Evolutionary conservation across 2,113 vertebrate genomes (phyloP).

Genomic region (Rattus rattus): DNA sequence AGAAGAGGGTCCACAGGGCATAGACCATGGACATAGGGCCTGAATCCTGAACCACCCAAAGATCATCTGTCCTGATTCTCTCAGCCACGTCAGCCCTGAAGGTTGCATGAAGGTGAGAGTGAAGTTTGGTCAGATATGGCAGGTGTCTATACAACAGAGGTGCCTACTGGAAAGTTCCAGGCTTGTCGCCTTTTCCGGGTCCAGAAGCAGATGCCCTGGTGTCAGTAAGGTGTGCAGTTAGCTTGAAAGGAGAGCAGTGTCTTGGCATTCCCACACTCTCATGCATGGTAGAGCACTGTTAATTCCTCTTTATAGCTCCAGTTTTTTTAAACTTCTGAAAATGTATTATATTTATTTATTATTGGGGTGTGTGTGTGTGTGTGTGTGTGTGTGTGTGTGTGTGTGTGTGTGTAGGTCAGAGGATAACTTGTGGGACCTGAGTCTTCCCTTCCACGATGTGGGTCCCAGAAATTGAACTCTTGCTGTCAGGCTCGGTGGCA

Average conservation of each 20-base stretch:
- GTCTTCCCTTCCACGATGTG: no score
- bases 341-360: neutral
- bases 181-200: neutral
- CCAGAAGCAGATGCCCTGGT: neutral
- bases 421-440: neutral
- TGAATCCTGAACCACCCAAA: neutral
- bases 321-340: neutral
- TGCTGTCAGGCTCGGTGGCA: neutral
- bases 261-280: neutral
- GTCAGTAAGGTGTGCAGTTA: neutral
- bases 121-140: neutral
- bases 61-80: neutral
- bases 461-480: neutral
- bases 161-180: neutral
- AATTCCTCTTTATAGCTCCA: no score
- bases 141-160: no score
- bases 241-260: neutral
- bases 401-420: neutral
- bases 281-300: neutral
- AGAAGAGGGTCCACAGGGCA: neutral
- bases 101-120: neutral
- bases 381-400: no score
- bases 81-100: neutral
- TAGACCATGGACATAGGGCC: neutral
- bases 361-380: no score